These are phyloP conservation scores for Benthosema pterotum DNA, from an alignment of 2,797 vertebrate genomes.

Conservation along the genomic window DNA sequence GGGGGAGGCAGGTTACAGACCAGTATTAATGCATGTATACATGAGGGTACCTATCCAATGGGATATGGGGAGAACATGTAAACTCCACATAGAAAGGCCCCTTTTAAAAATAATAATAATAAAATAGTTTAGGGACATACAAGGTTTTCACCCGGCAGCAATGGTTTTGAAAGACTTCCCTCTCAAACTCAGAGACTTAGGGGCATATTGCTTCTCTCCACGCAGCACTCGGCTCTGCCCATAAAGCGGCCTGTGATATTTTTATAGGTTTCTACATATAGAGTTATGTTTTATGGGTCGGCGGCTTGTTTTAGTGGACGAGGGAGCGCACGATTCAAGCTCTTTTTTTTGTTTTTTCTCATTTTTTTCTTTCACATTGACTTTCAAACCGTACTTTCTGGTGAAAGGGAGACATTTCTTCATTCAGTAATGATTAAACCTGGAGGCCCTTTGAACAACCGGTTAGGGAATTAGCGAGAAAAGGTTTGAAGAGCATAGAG, in stretches of 20 bases:
- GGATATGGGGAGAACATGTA: too few species aligned
- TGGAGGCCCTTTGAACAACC: constrained; percentile 51
- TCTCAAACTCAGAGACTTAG: constrained; percentile 31
- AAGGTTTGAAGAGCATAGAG: too few species aligned
- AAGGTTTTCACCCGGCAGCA: too few species aligned
- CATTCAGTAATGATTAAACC: constrained; percentile 71
- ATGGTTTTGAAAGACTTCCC: constrained; percentile 13
- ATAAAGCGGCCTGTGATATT: constrained; percentile 45
- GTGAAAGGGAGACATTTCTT: constrained; percentile 52
- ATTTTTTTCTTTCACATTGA: constrained; percentile 15
- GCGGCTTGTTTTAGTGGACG: constrained; percentile 45
- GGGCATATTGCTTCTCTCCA: constrained; percentile 45
- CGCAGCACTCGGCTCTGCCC: constrained; percentile 25
- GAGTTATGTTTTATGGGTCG: constrained; percentile 56
- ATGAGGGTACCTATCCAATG: too few species aligned
- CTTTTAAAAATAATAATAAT: too few species aligned
- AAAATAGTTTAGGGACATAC: too few species aligned
- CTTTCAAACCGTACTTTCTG: constrained; percentile 41
- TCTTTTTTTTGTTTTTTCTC: constrained; percentile 11
- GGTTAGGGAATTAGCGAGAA: constrained; percentile 14
- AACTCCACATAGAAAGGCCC: too few species aligned
- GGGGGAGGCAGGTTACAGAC: too few species aligned
- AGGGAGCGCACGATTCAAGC: constrained; percentile 18
- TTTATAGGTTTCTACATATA: constrained; percentile 59
- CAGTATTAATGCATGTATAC: too few species aligned